Percentiles rank a stretch among this genome's conserved stretches.
These are phyloP conservation scores for Argyresthia goedartella DNA, from an alignment of 2,888 invertebrate genomes.

Conservation along the genomic window DNA sequence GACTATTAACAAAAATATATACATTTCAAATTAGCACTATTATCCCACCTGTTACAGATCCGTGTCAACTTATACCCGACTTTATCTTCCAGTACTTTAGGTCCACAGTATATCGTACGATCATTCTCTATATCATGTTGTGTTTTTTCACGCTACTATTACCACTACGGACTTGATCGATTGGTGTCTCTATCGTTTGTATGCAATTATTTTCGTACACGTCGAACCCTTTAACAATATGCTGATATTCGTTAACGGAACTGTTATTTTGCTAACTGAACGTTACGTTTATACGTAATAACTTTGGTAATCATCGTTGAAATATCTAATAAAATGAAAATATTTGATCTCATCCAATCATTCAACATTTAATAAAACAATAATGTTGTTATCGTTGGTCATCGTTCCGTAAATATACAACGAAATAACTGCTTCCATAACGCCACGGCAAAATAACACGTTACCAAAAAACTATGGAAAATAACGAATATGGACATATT, in stretches of 20 bases:
- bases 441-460: too few relatives aligned
- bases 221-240: background rate
- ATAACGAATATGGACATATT: background rate
- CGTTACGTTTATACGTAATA: background rate
- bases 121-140: slow-evolving; percentile 29
- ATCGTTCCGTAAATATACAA: background rate
- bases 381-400: background rate
- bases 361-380: too few relatives aligned
- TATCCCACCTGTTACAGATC: background rate
- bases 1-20: too few relatives aligned
- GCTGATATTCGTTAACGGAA: slow-evolving; percentile 2
- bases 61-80: background rate
- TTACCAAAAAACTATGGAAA: background rate
- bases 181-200: slow-evolving; percentile 45
- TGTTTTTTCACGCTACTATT: slow-evolving; percentile 49
- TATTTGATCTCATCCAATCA: too few relatives aligned
- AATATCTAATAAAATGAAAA: too few relatives aligned
- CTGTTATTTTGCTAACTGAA: background rate
- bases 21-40: background rate
- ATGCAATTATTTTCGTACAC: slow-evolving; percentile 15
- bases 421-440: background rate
- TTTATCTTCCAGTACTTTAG: slow-evolving; percentile 18
- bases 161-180: slow-evolving; percentile 37
- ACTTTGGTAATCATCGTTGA: background rate
- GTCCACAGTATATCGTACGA: background rate